phyloP scores from a whole-genome alignment of 2,888 invertebrate genomes.

The Dioctria rufipes region DNA sequence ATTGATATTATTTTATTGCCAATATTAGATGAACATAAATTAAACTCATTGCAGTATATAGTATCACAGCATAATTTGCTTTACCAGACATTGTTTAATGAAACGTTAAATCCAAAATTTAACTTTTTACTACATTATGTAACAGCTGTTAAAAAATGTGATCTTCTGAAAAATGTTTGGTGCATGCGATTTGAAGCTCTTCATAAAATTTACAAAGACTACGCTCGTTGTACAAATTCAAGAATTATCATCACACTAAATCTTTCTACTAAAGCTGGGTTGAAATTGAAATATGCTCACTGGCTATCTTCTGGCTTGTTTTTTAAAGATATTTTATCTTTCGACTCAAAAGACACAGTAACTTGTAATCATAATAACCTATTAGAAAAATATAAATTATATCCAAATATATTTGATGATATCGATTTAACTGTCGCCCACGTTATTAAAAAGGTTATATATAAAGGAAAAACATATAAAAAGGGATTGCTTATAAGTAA shows the following conservation, averaged over 20 bases:
- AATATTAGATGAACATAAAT: not conserved
- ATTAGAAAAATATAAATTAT: too few species aligned
- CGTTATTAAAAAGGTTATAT: too few species aligned
- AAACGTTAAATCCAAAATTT: conserved; percentile 57
- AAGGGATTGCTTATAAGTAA: too few species aligned
- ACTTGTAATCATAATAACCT: too few species aligned
- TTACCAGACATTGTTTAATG: conserved; percentile 53
- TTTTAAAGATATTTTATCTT: too few species aligned
- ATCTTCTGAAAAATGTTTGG: conserved; percentile 57
- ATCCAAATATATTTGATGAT: too few species aligned
- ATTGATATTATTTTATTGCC: conserved; percentile 1
- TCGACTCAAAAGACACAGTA: too few species aligned
- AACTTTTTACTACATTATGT: conserved; percentile 57
- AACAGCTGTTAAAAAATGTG: conserved; percentile 55
- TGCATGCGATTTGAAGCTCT: conserved; percentile 58
- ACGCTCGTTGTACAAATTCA: not conserved
- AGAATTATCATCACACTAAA: not conserved
- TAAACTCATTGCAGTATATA: conserved; percentile 52
- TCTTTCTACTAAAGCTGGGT: not conserved
- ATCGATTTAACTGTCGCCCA: too few species aligned
- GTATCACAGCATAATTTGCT: conserved; percentile 50
- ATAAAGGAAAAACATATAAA: too few species aligned
- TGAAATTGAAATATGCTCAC: too few species aligned
- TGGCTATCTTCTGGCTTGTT: too few species aligned
- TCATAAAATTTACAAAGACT: conserved; percentile 35